These are phyloP conservation scores for Netelia melanura DNA, from an alignment of 2,888 invertebrate species.

Conservation along the genomic window DNA sequence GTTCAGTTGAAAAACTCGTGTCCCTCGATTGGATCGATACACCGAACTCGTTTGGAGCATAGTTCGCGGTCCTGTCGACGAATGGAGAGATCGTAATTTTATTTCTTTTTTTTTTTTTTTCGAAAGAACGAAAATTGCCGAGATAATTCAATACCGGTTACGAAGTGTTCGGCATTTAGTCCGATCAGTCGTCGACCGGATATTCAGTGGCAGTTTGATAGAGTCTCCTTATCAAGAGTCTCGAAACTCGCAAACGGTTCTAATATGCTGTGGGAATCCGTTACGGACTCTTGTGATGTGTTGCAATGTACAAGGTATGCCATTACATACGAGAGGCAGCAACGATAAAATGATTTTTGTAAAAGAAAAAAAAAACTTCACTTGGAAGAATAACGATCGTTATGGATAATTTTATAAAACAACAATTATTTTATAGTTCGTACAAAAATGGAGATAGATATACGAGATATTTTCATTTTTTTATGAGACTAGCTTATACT, in stretches of 20 bases:
- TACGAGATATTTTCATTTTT: too few relatives aligned
- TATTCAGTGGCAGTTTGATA: conserved; percentile 24
- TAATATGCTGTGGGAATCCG: conserved; percentile 82
- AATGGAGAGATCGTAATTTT: neutral
- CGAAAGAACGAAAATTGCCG: neutral
- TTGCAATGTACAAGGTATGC: conserved; percentile 85
- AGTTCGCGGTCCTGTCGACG: neutral
- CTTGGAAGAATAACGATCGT: neutral
- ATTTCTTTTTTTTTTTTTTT: too few relatives aligned
- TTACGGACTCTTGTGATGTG: conserved; percentile 83
- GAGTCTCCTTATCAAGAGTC: conserved; percentile 15
- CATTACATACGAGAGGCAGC: conserved; percentile 41
- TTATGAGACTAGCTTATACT: too few relatives aligned
- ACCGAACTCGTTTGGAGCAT: conserved; percentile 2
- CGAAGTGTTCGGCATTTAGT: conserved; percentile 9
- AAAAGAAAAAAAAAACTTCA: neutral
- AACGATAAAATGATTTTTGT: neutral
- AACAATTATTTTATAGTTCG: neutral
- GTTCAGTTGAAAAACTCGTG: neutral
- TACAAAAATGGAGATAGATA: neutral
- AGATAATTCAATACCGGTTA: neutral
- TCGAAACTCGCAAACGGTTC: conserved; percentile 35
- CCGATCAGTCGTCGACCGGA: conserved; percentile 26
- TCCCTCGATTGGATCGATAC: conserved; percentile 11
- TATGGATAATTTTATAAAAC: neutral